Evolutionary conservation across 30 jellyfish, hydroid and myxozoan genomes (phyloP).

Genomic region (Hydractinia echinata): DNA sequence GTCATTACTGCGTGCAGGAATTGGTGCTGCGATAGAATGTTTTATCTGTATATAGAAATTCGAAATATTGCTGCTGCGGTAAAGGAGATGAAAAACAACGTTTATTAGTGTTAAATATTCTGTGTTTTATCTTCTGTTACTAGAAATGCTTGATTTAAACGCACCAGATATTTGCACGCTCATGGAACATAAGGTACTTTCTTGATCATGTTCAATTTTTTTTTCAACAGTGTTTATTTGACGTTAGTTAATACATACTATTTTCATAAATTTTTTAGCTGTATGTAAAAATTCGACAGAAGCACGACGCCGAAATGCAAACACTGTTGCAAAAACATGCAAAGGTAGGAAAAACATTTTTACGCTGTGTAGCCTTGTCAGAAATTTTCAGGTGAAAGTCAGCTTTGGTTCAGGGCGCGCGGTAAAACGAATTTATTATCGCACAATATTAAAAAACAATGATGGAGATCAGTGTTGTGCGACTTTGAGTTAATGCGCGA

Average conservation of each 20-base stretch:
- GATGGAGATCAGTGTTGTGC: too few species aligned
- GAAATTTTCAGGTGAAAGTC: too few species aligned
- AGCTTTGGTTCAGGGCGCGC: too few species aligned
- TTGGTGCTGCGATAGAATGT: too few species aligned
- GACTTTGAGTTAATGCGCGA: too few species aligned
- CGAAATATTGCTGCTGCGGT: too few species aligned
- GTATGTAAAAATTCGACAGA: conserved; percentile 46
- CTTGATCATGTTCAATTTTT: not conserved
- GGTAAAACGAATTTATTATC: too few species aligned
- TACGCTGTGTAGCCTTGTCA: too few species aligned
- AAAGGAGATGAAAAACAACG: too few species aligned
- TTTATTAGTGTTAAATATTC: not conserved
- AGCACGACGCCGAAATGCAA: conserved; percentile 56
- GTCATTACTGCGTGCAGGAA: too few species aligned
- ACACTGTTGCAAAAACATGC: conserved; percentile 69
- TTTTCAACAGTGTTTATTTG: not conserved
- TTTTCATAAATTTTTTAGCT: conserved; percentile 31
- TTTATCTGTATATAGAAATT: too few species aligned
- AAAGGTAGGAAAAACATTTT: conserved; percentile 35
- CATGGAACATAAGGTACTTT: conserved; percentile 56
- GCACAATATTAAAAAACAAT: too few species aligned
- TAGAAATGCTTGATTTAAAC: conserved; percentile 60
- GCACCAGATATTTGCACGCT: conserved; percentile 68
- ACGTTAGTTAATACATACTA: not conserved
- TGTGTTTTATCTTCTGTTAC: conserved; percentile 6